These are phyloP conservation scores for Sinotaia quadrata DNA, from an alignment of 2,888 invertebrate genomes.

Conservation along the genomic window DNA sequence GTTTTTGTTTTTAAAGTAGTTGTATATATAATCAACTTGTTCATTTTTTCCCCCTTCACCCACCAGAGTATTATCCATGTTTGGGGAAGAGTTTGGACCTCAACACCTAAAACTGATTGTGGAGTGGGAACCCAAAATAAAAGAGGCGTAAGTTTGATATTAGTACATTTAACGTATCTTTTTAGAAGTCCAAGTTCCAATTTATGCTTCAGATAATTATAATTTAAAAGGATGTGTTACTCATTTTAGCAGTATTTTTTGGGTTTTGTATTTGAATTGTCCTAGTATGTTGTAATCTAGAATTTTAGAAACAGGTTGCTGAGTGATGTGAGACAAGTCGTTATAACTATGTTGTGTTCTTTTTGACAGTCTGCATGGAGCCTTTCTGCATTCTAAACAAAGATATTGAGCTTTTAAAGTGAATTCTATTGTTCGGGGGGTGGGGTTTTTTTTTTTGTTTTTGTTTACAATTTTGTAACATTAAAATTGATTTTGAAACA, in stretches of 20 bases:
- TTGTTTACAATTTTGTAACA: too few relatives aligned
- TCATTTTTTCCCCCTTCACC: too few relatives aligned
- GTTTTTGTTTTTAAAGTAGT: not conserved
- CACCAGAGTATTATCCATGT: slow-evolving; percentile 54
- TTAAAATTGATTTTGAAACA: too few relatives aligned
- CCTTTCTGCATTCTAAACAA: not conserved
- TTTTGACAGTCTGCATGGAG: not conserved
- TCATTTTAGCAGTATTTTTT: too few relatives aligned
- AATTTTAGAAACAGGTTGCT: too few relatives aligned
- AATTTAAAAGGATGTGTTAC: too few relatives aligned
- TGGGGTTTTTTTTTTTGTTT: too few relatives aligned
- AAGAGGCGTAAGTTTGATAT: slow-evolving; percentile 48
- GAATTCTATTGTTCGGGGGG: too few relatives aligned
- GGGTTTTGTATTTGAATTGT: too few relatives aligned
- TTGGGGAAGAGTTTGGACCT: slow-evolving; percentile 54
- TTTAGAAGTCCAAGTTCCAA: not conserved
- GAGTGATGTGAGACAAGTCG: not conserved
- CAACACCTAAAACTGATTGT: slow-evolving; percentile 60
- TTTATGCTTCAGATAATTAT: too few relatives aligned
- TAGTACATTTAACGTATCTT: not conserved
- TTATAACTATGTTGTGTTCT: not conserved
- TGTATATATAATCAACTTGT: too few relatives aligned
- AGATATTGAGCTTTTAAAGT: slow-evolving; percentile 6
- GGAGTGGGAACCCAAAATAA: slow-evolving; percentile 60
- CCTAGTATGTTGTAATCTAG: too few relatives aligned